These are phyloP conservation scores for Seriola dumerili DNA, from an alignment of 2,113 vertebrate species.

Conservation along the genomic window DNA sequence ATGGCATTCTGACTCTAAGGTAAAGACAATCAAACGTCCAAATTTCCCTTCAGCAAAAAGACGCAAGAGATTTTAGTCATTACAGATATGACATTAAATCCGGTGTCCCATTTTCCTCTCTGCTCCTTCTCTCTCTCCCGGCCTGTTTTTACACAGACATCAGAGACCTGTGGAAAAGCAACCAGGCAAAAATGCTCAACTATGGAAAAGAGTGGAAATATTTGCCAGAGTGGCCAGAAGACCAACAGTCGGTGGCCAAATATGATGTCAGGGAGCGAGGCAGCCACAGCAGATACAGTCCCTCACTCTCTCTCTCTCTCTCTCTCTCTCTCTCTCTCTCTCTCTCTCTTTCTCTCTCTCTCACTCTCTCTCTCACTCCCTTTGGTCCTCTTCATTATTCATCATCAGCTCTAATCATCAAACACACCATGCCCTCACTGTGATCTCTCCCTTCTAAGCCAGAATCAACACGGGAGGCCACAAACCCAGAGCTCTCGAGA, in stretches of 20 bases:
- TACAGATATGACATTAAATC: background rate
- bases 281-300: slow-evolving; percentile 56
- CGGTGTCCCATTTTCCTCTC: slow-evolving; percentile 41
- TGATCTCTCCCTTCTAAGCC: slow-evolving; percentile 33
- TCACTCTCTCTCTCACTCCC: slow-evolving; percentile 1
- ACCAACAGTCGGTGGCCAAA: slow-evolving; percentile 64
- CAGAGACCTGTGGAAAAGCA: slow-evolving; percentile 70
- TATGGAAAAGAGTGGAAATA: slow-evolving; percentile 78
- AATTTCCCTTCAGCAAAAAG: background rate
- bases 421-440: slow-evolving; percentile 37
- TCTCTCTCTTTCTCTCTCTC: background rate
- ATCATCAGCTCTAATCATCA: slow-evolving; percentile 47
- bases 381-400: slow-evolving; percentile 44
- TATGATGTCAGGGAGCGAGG: slow-evolving; percentile 75
- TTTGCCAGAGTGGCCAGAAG: slow-evolving; percentile 67
- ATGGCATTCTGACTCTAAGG: background rate
- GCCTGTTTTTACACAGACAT: slow-evolving; percentile 60
- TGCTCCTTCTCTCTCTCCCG: slow-evolving; percentile 22
- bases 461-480: slow-evolving; percentile 56
- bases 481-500: slow-evolving; percentile 47
- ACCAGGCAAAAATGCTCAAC: slow-evolving; percentile 67
- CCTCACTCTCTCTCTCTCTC: background rate
- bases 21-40: background rate
- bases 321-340: background rate
- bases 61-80: background rate